Percentiles rank a stretch among this genome's conserved stretches.
phyloP scores from a whole-genome alignment of 1,140 invertebrate species.

The Hestina assimilis region DNA sequence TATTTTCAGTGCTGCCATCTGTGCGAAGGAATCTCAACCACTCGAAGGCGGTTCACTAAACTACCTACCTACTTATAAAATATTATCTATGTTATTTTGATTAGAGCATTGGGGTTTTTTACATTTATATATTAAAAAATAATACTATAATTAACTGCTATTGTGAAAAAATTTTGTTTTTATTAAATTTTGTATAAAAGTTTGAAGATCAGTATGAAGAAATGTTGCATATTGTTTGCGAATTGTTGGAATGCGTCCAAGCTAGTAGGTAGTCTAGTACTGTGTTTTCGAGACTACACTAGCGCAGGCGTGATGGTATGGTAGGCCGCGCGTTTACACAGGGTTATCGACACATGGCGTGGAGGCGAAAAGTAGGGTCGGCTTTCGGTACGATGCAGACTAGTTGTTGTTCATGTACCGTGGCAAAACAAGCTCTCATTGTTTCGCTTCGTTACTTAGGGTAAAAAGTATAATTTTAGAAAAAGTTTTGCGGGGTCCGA shows the following conservation, averaged over 20 bases:
- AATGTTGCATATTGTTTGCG: slow-evolving; percentile 44
- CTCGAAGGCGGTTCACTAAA: slow-evolving; percentile 58
- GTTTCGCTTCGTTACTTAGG: slow-evolving; percentile 61
- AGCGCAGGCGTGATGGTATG: slow-evolving; percentile 68
- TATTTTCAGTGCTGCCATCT: slow-evolving; percentile 78
- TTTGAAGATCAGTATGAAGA: slow-evolving; percentile 25
- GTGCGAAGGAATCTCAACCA: slow-evolving; percentile 55
- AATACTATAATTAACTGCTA: too few relatives aligned
- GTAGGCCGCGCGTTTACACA: slow-evolving; percentile 62
- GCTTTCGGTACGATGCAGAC: slow-evolving; percentile 33
- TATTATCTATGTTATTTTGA: slow-evolving; percentile 28
- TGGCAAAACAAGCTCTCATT: slow-evolving; percentile 45
- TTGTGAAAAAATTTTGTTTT: neutral
- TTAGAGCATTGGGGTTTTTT: slow-evolving; percentile 18
- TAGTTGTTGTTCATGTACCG: slow-evolving; percentile 53
- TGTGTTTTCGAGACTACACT: slow-evolving; percentile 60
- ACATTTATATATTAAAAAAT: too few relatives aligned
- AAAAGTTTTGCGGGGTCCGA: neutral
- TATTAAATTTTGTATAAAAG: neutral
- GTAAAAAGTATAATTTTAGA: slow-evolving; percentile 3
- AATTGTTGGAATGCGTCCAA: slow-evolving; percentile 64
- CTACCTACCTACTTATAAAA: slow-evolving; percentile 28
- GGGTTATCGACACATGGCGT: slow-evolving; percentile 72
- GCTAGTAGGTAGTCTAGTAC: slow-evolving; percentile 59
- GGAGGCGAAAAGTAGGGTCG: slow-evolving; percentile 67